Conservation (phyloP, 2,797 vertebrate genomes). For the Gallinago stenura region DNA sequence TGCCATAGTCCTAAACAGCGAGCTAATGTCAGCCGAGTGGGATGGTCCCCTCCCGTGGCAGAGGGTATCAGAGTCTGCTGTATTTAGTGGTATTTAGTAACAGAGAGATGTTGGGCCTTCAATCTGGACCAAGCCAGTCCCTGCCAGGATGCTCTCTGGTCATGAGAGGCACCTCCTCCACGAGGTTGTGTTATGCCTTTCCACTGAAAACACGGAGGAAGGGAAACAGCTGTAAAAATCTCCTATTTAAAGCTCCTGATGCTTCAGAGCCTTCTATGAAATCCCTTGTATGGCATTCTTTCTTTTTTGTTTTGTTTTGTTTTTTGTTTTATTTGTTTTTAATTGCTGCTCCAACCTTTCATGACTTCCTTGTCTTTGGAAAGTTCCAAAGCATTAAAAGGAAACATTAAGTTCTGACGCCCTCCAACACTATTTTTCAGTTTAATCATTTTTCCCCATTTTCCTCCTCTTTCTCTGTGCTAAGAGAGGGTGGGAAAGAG, state of each 20-base stretch:
- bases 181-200: background rate
- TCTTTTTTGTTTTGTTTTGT: background rate
- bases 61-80: background rate
- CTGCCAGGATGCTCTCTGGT: background rate
- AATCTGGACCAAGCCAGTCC: background rate
- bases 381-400: slow-evolving; percentile 64
- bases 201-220: slow-evolving; percentile 12
- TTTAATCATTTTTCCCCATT: slow-evolving; percentile 60
- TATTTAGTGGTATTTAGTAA: background rate
- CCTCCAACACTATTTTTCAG: slow-evolving; percentile 52
- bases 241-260: slow-evolving; percentile 47
- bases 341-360: slow-evolving; percentile 58
- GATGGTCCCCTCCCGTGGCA: background rate
- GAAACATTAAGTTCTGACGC: slow-evolving; percentile 61
- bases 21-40: rapidly evolving
- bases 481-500: slow-evolving; percentile 71
- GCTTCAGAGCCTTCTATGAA: slow-evolving; percentile 43
- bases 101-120: background rate
- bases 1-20: background rate
- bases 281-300: slow-evolving; percentile 18
- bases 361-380: slow-evolving; percentile 49
- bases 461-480: slow-evolving; percentile 45
- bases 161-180: background rate
- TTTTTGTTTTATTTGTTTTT: slow-evolving; percentile 46
- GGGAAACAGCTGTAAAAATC: slow-evolving; percentile 63